phyloP scores from a whole-genome alignment of 2,888 invertebrate genomes.

The Meganola albula region DNA sequence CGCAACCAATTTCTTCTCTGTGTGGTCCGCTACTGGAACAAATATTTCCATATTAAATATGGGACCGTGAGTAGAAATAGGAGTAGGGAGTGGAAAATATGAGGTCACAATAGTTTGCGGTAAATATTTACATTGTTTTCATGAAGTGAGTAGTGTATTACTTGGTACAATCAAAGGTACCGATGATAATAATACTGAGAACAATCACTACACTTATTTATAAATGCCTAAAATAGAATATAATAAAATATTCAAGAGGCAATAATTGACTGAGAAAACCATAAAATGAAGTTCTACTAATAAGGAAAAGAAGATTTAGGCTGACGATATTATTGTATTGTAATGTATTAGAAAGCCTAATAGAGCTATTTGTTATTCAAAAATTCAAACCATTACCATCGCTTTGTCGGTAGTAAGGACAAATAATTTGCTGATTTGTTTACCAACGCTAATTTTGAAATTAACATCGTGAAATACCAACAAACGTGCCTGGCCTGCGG shows the following conservation, averaged over 20 bases:
- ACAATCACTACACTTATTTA: too few species aligned
- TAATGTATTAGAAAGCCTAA: background rate
- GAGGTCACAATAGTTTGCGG: conserved; percentile 16
- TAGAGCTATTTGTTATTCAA: background rate
- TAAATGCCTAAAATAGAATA: too few species aligned
- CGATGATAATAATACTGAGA: too few species aligned
- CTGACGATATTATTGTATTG: conserved; percentile 10
- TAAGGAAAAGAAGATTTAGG: conserved; percentile 9
- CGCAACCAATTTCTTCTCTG: conserved; percentile 50
- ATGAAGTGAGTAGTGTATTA: too few species aligned
- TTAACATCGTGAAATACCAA: conserved; percentile 69
- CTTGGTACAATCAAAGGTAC: too few species aligned
- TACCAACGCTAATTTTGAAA: conserved; percentile 72
- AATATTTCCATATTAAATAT: conserved; percentile 45
- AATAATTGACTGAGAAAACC: too few species aligned
- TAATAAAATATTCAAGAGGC: too few species aligned
- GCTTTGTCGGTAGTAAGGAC: conserved; percentile 43
- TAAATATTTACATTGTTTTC: too few species aligned
- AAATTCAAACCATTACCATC: conserved; percentile 31
- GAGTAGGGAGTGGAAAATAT: conserved; percentile 9
- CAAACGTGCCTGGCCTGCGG: conserved; percentile 63
- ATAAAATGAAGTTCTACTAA: too few species aligned
- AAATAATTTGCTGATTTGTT: conserved; percentile 62
- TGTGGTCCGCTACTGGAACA: conserved; percentile 51
- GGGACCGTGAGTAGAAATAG: conserved; percentile 24